Conservation (phyloP, 2,888 invertebrate species). For the Netelia virgata region DNA sequence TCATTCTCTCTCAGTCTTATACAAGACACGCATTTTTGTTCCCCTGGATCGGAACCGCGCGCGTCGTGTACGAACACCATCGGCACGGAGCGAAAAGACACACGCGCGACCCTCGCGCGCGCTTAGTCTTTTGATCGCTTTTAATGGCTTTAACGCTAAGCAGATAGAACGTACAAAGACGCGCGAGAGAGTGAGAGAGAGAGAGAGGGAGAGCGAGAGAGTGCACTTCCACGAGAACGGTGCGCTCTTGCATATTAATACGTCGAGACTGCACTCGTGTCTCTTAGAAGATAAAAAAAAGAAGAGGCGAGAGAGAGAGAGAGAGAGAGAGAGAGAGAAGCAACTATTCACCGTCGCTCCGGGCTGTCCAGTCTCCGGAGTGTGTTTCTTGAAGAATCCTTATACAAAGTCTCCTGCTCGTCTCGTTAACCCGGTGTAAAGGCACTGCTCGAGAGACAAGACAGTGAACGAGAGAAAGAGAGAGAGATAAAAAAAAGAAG, state of each 20-base stretch:
- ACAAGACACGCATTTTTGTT: constrained; percentile 6
- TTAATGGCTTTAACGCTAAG: constrained; percentile 66
- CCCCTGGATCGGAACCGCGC: constrained; percentile 26
- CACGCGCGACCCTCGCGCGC: constrained; percentile 5
- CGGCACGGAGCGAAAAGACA: constrained; percentile 24
- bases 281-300: constrained; percentile 3
- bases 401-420: constrained; percentile 53
- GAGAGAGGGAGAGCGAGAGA: not conserved
- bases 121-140: constrained; percentile 60
- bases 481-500: constrained; percentile 10
- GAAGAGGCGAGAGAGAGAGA: not conserved
- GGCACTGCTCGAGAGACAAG: constrained; percentile 32
- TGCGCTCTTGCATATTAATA: constrained; percentile 64
- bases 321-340: not conserved
- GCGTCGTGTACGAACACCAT: constrained; percentile 8
- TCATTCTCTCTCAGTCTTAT: not conserved
- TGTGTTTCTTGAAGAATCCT: constrained; percentile 56
- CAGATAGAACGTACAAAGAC: constrained; percentile 43
- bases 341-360: constrained; percentile 46
- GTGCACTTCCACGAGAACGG: constrained; percentile 45
- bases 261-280: constrained; percentile 15
- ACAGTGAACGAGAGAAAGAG: constrained; percentile 25
- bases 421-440: constrained; percentile 21
- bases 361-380: constrained; percentile 24
- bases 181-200: not conserved